Evolutionary conservation across 2,888 invertebrate species (phyloP).

Genomic region (Melipona beecheii): DNA sequence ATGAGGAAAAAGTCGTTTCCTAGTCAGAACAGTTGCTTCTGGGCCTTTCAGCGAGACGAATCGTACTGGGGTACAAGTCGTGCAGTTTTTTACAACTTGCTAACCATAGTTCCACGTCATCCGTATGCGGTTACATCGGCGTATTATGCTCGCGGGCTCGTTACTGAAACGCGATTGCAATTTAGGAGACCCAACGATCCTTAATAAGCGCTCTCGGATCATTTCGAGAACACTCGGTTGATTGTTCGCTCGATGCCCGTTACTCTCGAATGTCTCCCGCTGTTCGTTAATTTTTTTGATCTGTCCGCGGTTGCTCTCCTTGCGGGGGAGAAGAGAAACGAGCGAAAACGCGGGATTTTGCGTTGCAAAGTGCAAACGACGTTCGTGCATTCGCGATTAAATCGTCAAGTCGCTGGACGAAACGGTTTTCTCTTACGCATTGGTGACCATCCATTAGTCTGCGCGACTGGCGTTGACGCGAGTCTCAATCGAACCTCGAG

Average conservation of each 20-base stretch:
- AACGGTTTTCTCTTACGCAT: background rate
- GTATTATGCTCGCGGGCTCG: constrained; percentile 36
- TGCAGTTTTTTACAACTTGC: constrained; percentile 30
- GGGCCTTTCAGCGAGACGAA: no score
- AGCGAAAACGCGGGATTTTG: background rate
- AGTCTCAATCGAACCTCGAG: constrained; percentile 5
- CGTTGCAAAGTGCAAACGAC: background rate
- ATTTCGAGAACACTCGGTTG: constrained; percentile 39
- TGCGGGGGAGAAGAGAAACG: background rate
- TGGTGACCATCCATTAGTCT: background rate
- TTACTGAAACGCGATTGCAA: constrained; percentile 50
- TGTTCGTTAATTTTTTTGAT: constrained; percentile 34
- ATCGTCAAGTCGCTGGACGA: background rate
- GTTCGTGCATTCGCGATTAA: constrained; percentile 8
- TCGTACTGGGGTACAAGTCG: no score
- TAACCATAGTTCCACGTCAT: constrained; percentile 11
- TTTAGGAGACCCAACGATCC: constrained; percentile 58
- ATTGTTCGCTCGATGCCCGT: constrained; percentile 19
- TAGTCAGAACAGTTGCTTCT: no score
- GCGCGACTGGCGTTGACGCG: constrained; percentile 1
- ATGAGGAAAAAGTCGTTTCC: no score
- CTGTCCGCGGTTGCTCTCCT: background rate
- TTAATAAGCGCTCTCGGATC: constrained; percentile 50
- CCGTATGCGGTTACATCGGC: constrained; percentile 34
- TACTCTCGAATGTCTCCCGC: constrained; percentile 4